A percentile compares a stretch with the other conserved stretches of the same genome.
Evolutionary conservation across 2,888 invertebrate species (phyloP).

Genomic region (Cheilosia vernalis): DNA sequence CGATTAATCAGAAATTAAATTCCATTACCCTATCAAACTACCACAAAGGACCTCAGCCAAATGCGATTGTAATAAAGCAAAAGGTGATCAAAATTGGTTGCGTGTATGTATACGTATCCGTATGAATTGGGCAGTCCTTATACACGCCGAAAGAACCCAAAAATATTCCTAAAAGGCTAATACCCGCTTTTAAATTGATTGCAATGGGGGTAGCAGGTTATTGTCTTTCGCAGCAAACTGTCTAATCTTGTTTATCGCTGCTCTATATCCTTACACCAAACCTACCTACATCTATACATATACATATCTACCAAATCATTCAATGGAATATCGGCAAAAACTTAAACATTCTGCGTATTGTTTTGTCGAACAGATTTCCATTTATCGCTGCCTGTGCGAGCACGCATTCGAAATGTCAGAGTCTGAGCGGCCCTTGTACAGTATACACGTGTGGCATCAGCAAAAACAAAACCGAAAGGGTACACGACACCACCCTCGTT

Average conservation of each 20-base stretch:
- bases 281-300: not conserved
- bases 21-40: constrained; percentile 60
- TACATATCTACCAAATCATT: constrained; percentile 32
- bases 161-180: constrained; percentile 44
- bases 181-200: constrained; percentile 1
- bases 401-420: constrained; percentile 49
- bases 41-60: constrained; percentile 51
- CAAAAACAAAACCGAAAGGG: constrained; percentile 62
- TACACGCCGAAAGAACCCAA: constrained; percentile 32
- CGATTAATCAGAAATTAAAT: constrained; percentile 68
- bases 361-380: constrained; percentile 44
- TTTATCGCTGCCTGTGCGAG: constrained; percentile 48
- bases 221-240: constrained; percentile 10
- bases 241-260: constrained; percentile 4
- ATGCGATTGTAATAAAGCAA: constrained; percentile 38
- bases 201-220: not conserved
- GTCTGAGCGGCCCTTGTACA: constrained; percentile 28
- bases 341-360: constrained; percentile 36
- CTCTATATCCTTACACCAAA: not conserved
- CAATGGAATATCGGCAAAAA: constrained; percentile 46
- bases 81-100: constrained; percentile 9
- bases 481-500: constrained; percentile 34
- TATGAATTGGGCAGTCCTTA: constrained; percentile 27
- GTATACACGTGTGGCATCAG: constrained; percentile 47
- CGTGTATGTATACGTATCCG: not conserved